Conservation (phyloP, 2,113 vertebrate species). For the Sigmodon hispidus region DNA sequence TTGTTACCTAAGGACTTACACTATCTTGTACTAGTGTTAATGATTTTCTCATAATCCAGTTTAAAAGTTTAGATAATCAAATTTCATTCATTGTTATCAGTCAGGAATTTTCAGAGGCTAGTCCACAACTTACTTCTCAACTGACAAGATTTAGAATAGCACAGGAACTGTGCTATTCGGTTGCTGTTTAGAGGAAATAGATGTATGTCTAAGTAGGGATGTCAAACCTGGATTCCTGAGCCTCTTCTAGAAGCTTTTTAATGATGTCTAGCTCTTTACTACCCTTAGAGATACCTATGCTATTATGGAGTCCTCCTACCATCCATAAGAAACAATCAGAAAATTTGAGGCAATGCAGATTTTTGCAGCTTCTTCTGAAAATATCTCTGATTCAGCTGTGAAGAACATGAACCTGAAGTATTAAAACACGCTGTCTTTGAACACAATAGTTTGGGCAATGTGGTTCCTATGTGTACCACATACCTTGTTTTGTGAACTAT, state of each 20-base stretch:
- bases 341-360: not conserved
- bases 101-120: not conserved
- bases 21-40: not conserved
- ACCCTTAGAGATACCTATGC: not conserved
- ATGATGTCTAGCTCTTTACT: not conserved
- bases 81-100: not conserved
- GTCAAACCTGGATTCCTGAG: not conserved
- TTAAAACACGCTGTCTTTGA: not conserved
- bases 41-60: not conserved
- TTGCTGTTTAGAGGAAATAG: not conserved
- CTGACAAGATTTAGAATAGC: not conserved
- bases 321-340: not conserved
- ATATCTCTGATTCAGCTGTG: not conserved
- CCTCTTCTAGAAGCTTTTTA: not conserved
- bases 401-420: not conserved
- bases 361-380: not conserved
- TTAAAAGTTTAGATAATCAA: not conserved
- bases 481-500: not conserved
- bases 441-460: not conserved
- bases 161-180: not conserved
- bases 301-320: not conserved
- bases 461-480: not conserved
- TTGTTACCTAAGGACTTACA: not conserved
- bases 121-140: not conserved
- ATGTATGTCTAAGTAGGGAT: not conserved